phyloP scores from a whole-genome alignment of 2,797 vertebrate genomes.

The Petrocephalus sullivani region DNA sequence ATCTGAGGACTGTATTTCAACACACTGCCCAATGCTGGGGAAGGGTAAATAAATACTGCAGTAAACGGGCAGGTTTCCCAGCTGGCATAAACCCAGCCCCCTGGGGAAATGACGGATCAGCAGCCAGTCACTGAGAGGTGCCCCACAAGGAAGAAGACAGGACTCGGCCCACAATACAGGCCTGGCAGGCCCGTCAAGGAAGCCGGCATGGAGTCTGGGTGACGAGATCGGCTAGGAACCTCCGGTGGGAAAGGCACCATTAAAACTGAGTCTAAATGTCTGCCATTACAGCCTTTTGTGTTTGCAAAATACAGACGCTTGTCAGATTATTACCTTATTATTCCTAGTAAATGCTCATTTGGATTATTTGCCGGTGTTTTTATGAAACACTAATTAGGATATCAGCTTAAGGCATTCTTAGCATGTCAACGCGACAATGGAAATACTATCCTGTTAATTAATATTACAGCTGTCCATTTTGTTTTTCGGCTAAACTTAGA shows the following conservation, averaged over 20 bases:
- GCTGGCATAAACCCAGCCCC: neutral
- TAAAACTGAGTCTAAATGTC: neutral
- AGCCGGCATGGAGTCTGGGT: neutral
- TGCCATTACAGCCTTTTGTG: neutral
- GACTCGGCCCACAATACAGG: too few relatives aligned
- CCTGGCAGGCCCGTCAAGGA: neutral
- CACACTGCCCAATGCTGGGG: neutral
- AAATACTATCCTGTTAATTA: neutral
- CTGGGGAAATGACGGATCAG: neutral
- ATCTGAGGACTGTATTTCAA: neutral
- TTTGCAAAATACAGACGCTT: neutral
- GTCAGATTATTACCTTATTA: neutral
- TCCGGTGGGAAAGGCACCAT: neutral
- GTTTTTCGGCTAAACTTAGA: neutral
- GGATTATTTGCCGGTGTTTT: neutral
- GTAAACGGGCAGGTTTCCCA: neutral
- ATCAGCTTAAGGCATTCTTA: neutral
- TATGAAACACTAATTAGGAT: neutral
- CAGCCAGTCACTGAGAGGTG: neutral
- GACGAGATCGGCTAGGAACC: neutral
- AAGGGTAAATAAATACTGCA: neutral
- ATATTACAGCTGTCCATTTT: neutral
- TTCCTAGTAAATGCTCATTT: neutral
- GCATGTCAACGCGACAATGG: neutral
- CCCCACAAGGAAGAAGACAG: too few relatives aligned